These are phyloP conservation scores for Erebia epiphron DNA, from an alignment of 2,888 invertebrate genomes.

Conservation along the genomic window DNA sequence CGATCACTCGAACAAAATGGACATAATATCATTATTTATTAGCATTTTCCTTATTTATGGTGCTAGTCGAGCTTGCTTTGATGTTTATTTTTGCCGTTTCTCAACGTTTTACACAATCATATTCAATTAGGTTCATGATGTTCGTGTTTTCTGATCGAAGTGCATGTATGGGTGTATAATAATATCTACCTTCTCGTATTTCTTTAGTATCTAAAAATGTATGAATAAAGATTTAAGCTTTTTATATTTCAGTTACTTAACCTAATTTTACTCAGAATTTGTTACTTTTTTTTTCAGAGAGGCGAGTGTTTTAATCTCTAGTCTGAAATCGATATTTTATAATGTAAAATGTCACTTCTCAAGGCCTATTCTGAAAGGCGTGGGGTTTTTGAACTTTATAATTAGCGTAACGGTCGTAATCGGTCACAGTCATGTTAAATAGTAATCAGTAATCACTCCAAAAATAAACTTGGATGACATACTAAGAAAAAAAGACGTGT, in stretches of 20 bases:
- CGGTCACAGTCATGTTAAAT: background rate
- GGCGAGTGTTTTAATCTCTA: no score
- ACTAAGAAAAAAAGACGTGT: no score
- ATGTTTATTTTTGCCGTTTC: background rate
- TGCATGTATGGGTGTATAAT: background rate
- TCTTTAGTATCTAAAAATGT: background rate
- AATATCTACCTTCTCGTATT: background rate
- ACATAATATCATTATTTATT: constrained; percentile 4
- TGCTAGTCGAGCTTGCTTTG: background rate
- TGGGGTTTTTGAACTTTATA: background rate
- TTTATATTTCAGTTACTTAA: background rate
- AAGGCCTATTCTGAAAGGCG: background rate
- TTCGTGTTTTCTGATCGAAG: constrained; percentile 2
- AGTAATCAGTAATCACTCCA: background rate
- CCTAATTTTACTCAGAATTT: background rate
- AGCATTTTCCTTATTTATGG: constrained; percentile 22
- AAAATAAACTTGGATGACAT: no score
- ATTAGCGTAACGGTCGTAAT: background rate
- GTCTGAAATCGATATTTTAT: no score
- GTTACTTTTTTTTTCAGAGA: no score
- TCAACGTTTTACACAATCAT: constrained; percentile 1
- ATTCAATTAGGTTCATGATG: background rate
- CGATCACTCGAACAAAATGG: constrained; percentile 2
- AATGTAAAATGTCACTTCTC: background rate
- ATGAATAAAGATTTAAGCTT: background rate